Evolutionary conservation across 2,797 vertebrate species (phyloP).

Genomic region (Pogonophryne albipinna): DNA sequence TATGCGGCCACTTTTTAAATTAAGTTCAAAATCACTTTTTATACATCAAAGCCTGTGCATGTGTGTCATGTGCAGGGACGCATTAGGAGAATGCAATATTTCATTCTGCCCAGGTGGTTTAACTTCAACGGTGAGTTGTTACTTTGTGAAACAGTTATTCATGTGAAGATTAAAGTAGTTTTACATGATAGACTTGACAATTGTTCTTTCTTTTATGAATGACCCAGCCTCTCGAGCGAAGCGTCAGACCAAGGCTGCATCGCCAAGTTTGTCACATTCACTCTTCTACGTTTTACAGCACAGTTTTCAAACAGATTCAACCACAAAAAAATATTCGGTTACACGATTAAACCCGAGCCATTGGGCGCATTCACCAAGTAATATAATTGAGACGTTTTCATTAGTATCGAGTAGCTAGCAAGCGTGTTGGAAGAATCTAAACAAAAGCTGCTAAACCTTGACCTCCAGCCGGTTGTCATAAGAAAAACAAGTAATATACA

Average conservation of each 20-base stretch:
- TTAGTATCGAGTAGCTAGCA: background rate
- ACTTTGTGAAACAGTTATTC: background rate
- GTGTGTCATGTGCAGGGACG: conserved; percentile 31
- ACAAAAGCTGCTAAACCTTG: conserved; percentile 22
- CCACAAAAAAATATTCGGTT: background rate
- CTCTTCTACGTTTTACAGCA: background rate
- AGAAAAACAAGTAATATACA: background rate
- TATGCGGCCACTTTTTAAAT: conserved; percentile 42
- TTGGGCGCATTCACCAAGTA: background rate
- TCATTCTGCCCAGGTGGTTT: conserved; percentile 34
- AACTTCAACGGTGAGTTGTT: conserved; percentile 7
- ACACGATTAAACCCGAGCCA: background rate
- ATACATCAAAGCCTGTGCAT: conserved; percentile 44
- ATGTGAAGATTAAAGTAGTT: background rate
- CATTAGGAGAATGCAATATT: conserved; percentile 41
- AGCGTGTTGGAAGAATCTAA: background rate
- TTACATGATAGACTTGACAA: background rate
- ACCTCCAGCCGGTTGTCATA: background rate
- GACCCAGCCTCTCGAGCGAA: background rate
- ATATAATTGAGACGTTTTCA: background rate
- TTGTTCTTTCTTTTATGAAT: background rate
- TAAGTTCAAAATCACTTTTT: conserved; percentile 34
- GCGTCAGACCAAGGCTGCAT: conserved; percentile 11
- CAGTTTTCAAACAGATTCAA: background rate
- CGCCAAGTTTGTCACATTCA: conserved; percentile 28